These are phyloP conservation scores for Phalangium opilio DNA, from an alignment of 2,888 invertebrate genomes.

Conservation along the genomic window DNA sequence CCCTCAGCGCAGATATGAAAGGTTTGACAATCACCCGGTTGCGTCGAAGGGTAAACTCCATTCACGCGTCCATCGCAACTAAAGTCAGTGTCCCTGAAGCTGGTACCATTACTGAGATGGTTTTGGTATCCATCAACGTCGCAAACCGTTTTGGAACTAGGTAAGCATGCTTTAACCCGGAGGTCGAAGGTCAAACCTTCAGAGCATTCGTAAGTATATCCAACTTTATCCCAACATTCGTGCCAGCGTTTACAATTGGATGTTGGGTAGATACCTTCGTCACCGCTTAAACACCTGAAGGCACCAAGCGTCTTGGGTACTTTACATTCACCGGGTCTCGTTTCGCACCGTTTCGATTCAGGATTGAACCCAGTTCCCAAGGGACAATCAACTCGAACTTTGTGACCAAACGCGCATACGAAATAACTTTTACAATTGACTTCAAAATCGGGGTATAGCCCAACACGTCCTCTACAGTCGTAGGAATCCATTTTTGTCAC, in stretches of 20 bases:
- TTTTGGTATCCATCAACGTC: neutral
- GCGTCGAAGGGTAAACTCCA: slow-evolving; percentile 5
- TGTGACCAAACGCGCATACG: slow-evolving; percentile 11
- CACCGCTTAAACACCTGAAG: slow-evolving; percentile 13
- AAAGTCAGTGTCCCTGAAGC: neutral
- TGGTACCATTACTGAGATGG: neutral
- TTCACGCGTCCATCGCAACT: slow-evolving; percentile 2
- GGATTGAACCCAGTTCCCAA: slow-evolving; percentile 7
- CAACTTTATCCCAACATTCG: slow-evolving; percentile 13
- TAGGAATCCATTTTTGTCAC: slow-evolving; percentile 8
- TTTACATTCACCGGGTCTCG: slow-evolving; percentile 3
- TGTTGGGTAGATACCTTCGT: slow-evolving; percentile 12
- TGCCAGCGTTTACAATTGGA: slow-evolving; percentile 12
- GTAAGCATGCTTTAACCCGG: neutral
- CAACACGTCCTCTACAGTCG: slow-evolving; percentile 13
- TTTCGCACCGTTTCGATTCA: slow-evolving; percentile 5
- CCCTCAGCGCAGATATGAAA: slow-evolving; percentile 19
- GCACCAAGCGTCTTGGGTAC: slow-evolving; percentile 10
- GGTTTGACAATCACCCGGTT: slow-evolving; percentile 8
- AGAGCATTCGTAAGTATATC: slow-evolving; percentile 12
- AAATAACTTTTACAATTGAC: slow-evolving; percentile 10
- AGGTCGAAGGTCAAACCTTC: slow-evolving; percentile 1
- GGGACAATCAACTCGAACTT: slow-evolving; percentile 7
- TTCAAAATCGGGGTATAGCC: slow-evolving; percentile 13
- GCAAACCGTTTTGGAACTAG: too few species aligned